These are phyloP conservation scores for Emydura subglobosa DNA, from an alignment of 2,113 vertebrate genomes.

Conservation along the genomic window DNA sequence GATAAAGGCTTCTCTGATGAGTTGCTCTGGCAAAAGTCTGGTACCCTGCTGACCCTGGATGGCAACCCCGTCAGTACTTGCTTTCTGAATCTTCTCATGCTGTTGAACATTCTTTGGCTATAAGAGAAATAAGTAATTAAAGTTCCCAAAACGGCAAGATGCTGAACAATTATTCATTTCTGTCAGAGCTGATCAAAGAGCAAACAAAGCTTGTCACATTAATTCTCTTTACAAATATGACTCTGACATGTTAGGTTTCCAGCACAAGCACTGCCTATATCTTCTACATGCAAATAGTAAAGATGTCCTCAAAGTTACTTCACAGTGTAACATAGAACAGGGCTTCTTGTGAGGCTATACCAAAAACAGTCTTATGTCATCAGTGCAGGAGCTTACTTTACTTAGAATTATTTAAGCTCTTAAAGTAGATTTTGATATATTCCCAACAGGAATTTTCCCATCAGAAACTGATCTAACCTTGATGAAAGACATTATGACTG, in stretches of 20 bases:
- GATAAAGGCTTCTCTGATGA: conserved; percentile 96
- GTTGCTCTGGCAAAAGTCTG: conserved; percentile 92
- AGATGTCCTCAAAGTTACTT: conserved; percentile 11
- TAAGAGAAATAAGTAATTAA: conserved; percentile 38
- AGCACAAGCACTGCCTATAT: neutral
- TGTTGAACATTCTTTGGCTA: conserved; percentile 97
- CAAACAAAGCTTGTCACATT: neutral
- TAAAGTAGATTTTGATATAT: neutral
- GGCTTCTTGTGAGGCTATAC: fast-evolving
- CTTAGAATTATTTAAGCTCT: neutral
- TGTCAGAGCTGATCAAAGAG: neutral
- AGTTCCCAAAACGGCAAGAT: conserved; percentile 38
- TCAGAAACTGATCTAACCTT: neutral
- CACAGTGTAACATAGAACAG: neutral
- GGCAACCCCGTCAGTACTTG: conserved; percentile 94
- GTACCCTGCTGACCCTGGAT: conserved; percentile 97
- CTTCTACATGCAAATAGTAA: conserved; percentile 26
- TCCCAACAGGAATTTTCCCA: neutral
- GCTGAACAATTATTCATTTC: neutral
- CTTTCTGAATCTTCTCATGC: conserved; percentile 95
- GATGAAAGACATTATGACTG: neutral
- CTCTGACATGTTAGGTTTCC: neutral
- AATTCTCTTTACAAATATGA: conserved; percentile 12
- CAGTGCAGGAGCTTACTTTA: neutral
- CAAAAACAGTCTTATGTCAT: neutral